Evolutionary conservation across 2,888 invertebrate genomes (phyloP).

Genomic region (Ischnus inquisitorius): DNA sequence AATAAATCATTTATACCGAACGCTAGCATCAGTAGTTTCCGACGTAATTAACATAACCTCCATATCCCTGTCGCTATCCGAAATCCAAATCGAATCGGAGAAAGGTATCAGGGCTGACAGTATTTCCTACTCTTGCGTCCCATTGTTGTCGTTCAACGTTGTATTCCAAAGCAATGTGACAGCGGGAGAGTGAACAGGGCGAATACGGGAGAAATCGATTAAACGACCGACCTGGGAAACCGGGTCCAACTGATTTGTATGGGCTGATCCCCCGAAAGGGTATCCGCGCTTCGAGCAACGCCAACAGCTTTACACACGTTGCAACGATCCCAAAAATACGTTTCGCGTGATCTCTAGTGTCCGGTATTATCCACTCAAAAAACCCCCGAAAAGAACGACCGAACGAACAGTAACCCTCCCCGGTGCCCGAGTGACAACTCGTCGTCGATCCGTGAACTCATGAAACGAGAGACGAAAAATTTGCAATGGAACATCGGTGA

Average conservation of each 20-base stretch:
- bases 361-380: background rate
- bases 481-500: background rate
- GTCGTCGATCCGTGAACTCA: background rate
- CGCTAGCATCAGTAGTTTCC: too few relatives aligned
- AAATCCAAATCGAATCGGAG: too few relatives aligned
- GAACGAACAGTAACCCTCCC: background rate
- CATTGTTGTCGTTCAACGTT: background rate
- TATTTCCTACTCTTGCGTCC: too few relatives aligned
- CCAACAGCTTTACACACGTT: background rate
- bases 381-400: background rate
- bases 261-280: background rate
- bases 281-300: background rate
- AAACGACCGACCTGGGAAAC: background rate
- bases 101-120: too few relatives aligned
- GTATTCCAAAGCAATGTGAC: background rate
- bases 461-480: background rate
- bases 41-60: too few relatives aligned
- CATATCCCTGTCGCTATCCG: too few relatives aligned
- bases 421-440: background rate
- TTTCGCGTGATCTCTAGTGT: background rate
- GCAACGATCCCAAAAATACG: background rate
- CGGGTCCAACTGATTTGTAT: background rate
- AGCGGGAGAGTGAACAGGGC: background rate
- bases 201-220: conserved; percentile 7
- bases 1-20: too few relatives aligned